phyloP scores from a whole-genome alignment of 1,140 invertebrate species.

The Drosophila tani region DNA sequence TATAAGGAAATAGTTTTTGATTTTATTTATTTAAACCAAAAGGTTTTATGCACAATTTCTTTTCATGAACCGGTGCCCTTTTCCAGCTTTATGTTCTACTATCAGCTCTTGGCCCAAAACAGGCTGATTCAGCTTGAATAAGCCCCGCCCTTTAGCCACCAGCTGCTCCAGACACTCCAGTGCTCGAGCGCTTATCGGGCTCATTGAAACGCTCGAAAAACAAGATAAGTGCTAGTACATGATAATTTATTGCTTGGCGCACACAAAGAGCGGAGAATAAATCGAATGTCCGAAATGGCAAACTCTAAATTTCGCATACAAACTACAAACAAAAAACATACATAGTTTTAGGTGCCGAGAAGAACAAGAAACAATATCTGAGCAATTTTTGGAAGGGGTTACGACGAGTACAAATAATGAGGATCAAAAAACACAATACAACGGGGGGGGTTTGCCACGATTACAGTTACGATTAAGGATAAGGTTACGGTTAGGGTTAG shows the following conservation, averaged over 20 bases:
- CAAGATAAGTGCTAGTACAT: constrained; percentile 38
- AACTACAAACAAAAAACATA: constrained; percentile 8
- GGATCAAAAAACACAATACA: constrained; percentile 17
- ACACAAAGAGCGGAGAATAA: constrained; percentile 26
- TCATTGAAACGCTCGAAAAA: neutral
- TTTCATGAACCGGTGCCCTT: too few relatives aligned
- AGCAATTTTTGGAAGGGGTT: constrained; percentile 4
- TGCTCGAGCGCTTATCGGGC: neutral
- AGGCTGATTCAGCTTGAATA: constrained; percentile 2
- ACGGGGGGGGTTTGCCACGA: neutral
- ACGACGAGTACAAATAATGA: constrained; percentile 13
- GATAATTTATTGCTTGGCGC: constrained; percentile 45
- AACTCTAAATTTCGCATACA: constrained; percentile 12
- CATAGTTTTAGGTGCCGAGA: constrained; percentile 20
- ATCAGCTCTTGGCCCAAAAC: neutral
- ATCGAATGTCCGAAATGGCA: constrained; percentile 15
- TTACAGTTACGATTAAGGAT: neutral
- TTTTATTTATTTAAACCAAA: too few relatives aligned
- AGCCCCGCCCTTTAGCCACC: neutral
- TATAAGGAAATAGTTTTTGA: too few relatives aligned
- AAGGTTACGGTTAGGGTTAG: constrained; percentile 5
- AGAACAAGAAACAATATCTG: constrained; percentile 13
- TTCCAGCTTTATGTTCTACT: too few relatives aligned
- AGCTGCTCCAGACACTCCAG: neutral
- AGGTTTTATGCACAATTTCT: too few relatives aligned